Conservation (phyloP, 2,797 vertebrate genomes). For the Spheniscus humboldti region DNA sequence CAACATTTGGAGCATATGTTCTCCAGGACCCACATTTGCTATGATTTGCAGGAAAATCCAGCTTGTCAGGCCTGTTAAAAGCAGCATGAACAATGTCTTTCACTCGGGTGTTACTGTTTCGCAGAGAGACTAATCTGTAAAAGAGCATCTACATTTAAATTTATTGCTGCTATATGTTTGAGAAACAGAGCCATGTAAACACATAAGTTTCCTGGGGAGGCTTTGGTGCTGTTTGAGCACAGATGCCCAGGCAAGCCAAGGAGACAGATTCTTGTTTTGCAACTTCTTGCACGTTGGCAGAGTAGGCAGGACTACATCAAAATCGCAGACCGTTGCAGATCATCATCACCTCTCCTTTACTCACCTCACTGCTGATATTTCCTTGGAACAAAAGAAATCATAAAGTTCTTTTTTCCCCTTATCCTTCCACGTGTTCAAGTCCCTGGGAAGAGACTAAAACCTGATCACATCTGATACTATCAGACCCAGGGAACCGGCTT, state of each 20-base stretch:
- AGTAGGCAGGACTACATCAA: conserved; percentile 7
- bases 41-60: conserved; percentile 19
- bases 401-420: neutral
- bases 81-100: neutral
- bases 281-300: neutral
- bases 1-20: neutral
- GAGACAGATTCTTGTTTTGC: neutral
- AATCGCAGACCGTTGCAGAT: conserved; percentile 9
- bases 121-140: neutral
- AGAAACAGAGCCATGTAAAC: neutral
- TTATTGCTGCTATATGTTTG: neutral
- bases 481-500: neutral
- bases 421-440: neutral
- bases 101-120: neutral
- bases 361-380: conserved; percentile 15
- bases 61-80: conserved; percentile 8
- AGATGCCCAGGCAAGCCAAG: neutral
- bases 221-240: neutral
- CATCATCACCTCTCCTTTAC: neutral
- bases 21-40: neutral
- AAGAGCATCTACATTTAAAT: conserved; percentile 13
- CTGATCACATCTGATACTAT: neutral
- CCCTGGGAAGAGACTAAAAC: neutral
- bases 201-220: neutral
- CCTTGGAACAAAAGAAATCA: conserved; percentile 30